Conservation (phyloP, 2,113 vertebrate species). For the Hippolais icterina region DNA sequence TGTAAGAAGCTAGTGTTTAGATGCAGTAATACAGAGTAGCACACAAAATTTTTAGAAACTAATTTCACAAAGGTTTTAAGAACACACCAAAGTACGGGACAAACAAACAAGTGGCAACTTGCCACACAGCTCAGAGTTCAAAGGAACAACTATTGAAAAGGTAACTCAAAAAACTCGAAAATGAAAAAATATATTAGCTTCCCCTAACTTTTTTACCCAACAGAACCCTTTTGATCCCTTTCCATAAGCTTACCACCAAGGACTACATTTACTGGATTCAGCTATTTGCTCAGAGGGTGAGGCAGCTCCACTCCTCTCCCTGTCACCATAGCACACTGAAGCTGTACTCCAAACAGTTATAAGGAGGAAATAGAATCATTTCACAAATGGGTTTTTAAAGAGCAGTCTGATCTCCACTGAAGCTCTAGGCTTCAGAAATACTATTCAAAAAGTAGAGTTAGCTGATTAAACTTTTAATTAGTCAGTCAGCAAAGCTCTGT, state of each 20-base stretch:
- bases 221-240: not conserved
- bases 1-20: not conserved
- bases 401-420: not conserved
- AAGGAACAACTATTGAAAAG: not conserved
- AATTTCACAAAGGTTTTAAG: not conserved
- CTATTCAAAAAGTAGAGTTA: not conserved
- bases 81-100: not conserved
- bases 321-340: not conserved
- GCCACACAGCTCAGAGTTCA: not conserved
- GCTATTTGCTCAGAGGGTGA: not conserved
- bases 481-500: not conserved
- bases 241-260: not conserved
- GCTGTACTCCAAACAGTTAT: not conserved
- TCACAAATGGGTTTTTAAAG: not conserved
- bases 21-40: not conserved
- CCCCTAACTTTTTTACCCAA: not conserved
- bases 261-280: not conserved
- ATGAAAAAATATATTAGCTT: not conserved
- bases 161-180: not conserved
- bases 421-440: not conserved
- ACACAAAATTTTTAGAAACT: not conserved
- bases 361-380: constrained; percentile 3
- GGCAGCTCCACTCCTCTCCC: not conserved
- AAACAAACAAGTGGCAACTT: not conserved
- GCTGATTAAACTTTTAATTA: not conserved